Conservation (phyloP, 2,113 vertebrate species). For the Pygoscelis adeliae region DNA sequence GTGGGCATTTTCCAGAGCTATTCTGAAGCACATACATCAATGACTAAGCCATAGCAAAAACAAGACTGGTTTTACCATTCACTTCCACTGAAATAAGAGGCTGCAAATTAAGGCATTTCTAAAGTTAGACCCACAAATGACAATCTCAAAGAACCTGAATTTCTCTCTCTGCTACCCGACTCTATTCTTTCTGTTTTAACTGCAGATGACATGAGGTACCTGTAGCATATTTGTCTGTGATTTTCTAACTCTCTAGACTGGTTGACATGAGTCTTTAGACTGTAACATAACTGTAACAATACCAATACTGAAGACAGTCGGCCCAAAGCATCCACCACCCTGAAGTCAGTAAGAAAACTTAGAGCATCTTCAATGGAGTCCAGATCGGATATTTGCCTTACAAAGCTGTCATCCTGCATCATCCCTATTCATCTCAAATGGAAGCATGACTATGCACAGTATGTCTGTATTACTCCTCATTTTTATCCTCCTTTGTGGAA, state of each 20-base stretch:
- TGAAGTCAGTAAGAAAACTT: neutral
- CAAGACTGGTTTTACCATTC: neutral
- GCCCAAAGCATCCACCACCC: neutral
- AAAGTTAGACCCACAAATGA: neutral
- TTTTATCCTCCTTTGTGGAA: neutral
- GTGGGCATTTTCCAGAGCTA: neutral
- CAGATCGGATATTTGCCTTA: rapidly evolving
- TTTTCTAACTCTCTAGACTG: neutral
- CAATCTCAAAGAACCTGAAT: neutral
- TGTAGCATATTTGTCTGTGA: neutral
- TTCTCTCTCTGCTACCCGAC: neutral
- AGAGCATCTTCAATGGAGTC: neutral
- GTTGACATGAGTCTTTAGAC: neutral
- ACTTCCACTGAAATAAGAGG: neutral
- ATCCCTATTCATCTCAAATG: neutral
- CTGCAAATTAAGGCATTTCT: neutral
- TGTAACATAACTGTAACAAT: neutral
- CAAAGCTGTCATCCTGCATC: neutral
- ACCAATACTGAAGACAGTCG: neutral
- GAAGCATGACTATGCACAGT: neutral
- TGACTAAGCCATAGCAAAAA: neutral
- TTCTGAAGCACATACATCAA: neutral
- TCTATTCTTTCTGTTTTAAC: neutral
- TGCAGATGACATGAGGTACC: neutral
- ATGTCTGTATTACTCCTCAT: neutral